phyloP scores from a whole-genome alignment of 1,140 invertebrate species.

The Varroa destructor region DNA sequence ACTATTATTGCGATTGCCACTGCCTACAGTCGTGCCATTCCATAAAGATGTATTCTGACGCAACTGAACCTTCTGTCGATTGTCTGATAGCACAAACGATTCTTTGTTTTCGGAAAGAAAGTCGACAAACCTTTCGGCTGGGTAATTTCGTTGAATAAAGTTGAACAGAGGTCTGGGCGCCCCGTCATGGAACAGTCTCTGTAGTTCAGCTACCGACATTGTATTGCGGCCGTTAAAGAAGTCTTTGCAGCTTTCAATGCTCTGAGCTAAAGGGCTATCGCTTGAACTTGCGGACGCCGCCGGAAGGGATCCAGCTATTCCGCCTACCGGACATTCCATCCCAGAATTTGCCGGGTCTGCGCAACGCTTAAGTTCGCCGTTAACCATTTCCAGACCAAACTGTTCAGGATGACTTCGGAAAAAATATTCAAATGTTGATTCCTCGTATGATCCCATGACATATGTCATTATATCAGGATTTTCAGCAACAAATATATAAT shows the following conservation, averaged over 20 bases:
- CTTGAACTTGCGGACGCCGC: too few relatives aligned
- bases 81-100: not conserved
- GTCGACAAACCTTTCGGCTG: not conserved
- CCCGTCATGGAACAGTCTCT: not conserved
- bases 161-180: not conserved
- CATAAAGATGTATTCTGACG: too few relatives aligned
- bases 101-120: conserved; percentile 1
- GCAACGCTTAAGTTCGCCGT: not conserved
- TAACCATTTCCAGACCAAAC: not conserved
- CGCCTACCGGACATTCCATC: not conserved
- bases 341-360: conserved; percentile 23
- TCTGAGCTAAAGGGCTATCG: too few relatives aligned
- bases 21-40: too few relatives aligned
- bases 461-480: not conserved
- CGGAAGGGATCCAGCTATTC: too few relatives aligned
- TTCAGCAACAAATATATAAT: conserved; percentile 17
- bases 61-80: not conserved
- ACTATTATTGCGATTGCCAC: too few relatives aligned
- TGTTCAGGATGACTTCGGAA: not conserved
- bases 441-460: conserved; percentile 8
- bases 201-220: not conserved
- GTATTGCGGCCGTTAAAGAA: not conserved
- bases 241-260: not conserved
- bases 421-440: conserved; percentile 10
- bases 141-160: not conserved